These are phyloP conservation scores for Patella caerulea DNA, from an alignment of 2,888 invertebrate genomes.

Conservation along the genomic window DNA sequence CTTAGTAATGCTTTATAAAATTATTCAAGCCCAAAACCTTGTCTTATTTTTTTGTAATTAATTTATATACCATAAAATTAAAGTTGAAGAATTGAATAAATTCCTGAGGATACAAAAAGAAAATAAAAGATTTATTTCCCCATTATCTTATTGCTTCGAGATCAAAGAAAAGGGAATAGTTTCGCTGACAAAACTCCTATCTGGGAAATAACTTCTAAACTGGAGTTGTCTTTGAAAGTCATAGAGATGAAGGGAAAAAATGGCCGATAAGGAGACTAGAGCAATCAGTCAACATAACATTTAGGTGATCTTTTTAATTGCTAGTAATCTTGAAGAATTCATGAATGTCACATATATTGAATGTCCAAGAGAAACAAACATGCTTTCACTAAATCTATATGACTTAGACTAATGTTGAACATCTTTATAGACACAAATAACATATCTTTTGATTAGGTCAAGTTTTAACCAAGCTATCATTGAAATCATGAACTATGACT, in stretches of 20 bases:
- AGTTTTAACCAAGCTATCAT: no score
- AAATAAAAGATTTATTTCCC: no score
- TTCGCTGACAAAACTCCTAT: neutral
- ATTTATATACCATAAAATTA: no score
- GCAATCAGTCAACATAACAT: slow-evolving; percentile 4
- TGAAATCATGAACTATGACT: no score
- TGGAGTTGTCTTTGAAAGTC: neutral
- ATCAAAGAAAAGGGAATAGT: neutral
- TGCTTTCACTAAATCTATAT: slow-evolving; percentile 3
- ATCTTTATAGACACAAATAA: no score
- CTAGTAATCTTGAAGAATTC: slow-evolving; percentile 3
- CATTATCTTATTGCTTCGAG: no score
- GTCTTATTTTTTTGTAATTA: no score
- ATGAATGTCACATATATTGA: slow-evolving; percentile 4
- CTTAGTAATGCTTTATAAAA: no score
- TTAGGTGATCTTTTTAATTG: slow-evolving; percentile 10
- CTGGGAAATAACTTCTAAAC: neutral
- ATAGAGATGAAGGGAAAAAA: neutral
- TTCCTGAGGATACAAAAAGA: no score
- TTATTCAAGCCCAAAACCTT: no score
- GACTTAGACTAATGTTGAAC: neutral
- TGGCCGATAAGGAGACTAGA: neutral
- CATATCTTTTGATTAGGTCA: no score
- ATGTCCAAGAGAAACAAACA: slow-evolving; percentile 4
- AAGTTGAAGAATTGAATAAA: no score